A percentile compares a stretch with the other conserved stretches of the same genome.
Conservation (phyloP, 2,797 vertebrate genomes). For the Lithobates pipiens region DNA sequence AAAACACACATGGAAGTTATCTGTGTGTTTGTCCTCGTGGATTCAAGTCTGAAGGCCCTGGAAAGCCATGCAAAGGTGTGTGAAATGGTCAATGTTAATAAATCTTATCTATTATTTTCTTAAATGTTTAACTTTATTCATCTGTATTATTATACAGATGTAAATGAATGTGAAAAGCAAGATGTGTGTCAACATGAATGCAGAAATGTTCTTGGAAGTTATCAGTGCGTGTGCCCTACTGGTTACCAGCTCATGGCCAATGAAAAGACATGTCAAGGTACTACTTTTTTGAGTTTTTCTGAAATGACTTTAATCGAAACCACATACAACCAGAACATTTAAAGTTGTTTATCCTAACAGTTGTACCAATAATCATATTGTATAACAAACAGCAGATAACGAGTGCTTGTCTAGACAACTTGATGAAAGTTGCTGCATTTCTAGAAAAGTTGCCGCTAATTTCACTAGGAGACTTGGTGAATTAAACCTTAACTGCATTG, state of each 20-base stretch:
- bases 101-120: neutral
- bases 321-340: no score
- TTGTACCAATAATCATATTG: no score
- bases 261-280: constrained; percentile 95
- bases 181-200: constrained; percentile 94
- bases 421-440: no score
- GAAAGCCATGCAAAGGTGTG: constrained; percentile 90
- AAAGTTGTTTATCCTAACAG: no score
- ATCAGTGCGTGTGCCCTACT: constrained; percentile 87
- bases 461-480: no score
- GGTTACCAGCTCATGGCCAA: constrained; percentile 92
- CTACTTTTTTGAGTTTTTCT: neutral
- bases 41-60: constrained; percentile 87
- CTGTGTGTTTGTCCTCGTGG: constrained; percentile 92
- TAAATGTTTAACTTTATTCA: neutral
- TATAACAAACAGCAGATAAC: no score
- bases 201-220: constrained; percentile 90
- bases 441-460: no score
- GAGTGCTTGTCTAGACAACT: no score
- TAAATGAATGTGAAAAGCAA: constrained; percentile 92
- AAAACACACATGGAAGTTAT: constrained; percentile 92
- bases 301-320: no score
- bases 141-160: constrained; percentile 79
- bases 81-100: constrained; percentile 39
- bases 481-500: no score